Evolutionary conservation across 1,140 invertebrate species (phyloP).

Genomic region (Trichonephila clavipes): DNA sequence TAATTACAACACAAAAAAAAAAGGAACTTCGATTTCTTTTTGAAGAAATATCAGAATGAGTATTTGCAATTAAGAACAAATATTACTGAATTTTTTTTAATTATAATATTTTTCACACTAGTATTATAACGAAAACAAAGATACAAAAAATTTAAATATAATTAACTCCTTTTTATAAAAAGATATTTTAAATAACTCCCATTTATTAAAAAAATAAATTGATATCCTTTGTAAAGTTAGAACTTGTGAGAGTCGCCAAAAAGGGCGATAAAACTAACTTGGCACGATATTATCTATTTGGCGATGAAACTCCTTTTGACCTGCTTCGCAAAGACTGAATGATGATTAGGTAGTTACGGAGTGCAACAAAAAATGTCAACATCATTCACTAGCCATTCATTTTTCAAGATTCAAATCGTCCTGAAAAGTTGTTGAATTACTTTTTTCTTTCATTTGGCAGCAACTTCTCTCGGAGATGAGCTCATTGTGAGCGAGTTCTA

Average conservation of each 20-base stretch:
- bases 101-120: too few relatives aligned
- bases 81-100: too few relatives aligned
- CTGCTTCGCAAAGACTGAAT: background rate
- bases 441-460: background rate
- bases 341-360: constrained; percentile 3
- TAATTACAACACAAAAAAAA: too few relatives aligned
- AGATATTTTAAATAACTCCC: too few relatives aligned
- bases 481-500: background rate
- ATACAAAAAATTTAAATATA: too few relatives aligned
- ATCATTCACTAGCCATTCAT: constrained; percentile 11
- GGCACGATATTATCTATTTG: background rate
- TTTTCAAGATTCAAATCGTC: constrained; percentile 12
- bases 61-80: too few relatives aligned
- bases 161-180: too few relatives aligned
- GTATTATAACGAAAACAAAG: too few relatives aligned
- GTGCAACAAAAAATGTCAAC: constrained; percentile 15
- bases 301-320: constrained; percentile 8
- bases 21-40: too few relatives aligned
- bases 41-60: too few relatives aligned
- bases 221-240: background rate
- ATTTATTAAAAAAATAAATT: background rate
- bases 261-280: background rate
- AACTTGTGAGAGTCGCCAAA: background rate
- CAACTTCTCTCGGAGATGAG: background rate
- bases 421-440: constrained; percentile 10